Conservation (phyloP, 1,140 invertebrate species). For the Acromyrmex echinatior region DNA sequence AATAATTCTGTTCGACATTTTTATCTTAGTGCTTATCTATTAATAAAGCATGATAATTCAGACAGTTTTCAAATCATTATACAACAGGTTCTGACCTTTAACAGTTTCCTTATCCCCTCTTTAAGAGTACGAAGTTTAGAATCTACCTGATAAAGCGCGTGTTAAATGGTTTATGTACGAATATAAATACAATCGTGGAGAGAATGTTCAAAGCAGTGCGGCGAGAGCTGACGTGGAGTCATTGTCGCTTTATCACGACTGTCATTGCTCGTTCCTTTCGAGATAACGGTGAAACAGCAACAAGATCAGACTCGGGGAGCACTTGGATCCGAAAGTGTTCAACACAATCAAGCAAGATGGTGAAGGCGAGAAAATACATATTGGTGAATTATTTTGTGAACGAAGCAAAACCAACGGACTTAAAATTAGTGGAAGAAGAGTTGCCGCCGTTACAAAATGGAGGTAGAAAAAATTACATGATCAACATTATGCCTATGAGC, state of each 20-base stretch:
- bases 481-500: neutral
- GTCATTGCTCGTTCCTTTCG: neutral
- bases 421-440: conserved; percentile 89
- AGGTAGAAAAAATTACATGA: conserved; percentile 84
- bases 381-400: conserved; percentile 89
- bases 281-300: neutral
- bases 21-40: neutral
- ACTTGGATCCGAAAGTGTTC: neutral
- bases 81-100: neutral
- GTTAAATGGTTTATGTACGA: neutral
- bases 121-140: neutral
- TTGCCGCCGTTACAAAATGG: conserved; percentile 89
- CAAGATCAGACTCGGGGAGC: neutral
- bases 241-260: neutral
- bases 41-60: neutral
- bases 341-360: conserved; percentile 80
- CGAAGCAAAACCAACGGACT: conserved; percentile 89
- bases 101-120: neutral
- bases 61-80: neutral
- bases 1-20: no score
- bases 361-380: conserved; percentile 88
- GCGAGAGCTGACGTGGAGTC: neutral
- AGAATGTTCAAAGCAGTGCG: neutral
- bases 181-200: neutral
- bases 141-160: neutral